Conservation (phyloP, 2,888 invertebrate species). For the Pristionchus japonicus region DNA sequence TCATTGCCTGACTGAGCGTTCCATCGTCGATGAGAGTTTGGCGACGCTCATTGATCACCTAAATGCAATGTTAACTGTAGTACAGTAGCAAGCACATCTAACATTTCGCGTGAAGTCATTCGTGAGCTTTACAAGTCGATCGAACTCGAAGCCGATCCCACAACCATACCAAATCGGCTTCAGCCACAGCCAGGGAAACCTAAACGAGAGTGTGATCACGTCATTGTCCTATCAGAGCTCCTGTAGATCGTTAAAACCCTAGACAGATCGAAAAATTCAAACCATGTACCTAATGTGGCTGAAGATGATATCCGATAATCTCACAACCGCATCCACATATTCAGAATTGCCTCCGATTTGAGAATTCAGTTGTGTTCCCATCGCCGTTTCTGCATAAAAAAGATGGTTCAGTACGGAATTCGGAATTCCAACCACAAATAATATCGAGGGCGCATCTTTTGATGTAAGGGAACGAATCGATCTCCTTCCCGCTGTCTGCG, state of each 20-base stretch:
- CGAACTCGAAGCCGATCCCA: slow-evolving; percentile 73
- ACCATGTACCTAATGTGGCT: background rate
- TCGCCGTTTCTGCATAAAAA: slow-evolving; percentile 40
- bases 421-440: slow-evolving; percentile 67
- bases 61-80: too few species aligned
- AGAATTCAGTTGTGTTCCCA: slow-evolving; percentile 28
- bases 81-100: too few species aligned
- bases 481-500: slow-evolving; percentile 65
- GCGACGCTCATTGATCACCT: slow-evolving; percentile 52
- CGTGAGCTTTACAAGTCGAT: slow-evolving; percentile 45
- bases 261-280: too few species aligned
- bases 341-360: slow-evolving; percentile 25
- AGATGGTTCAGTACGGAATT: background rate
- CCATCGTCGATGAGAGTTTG: slow-evolving; percentile 19
- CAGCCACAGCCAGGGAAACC: slow-evolving; percentile 77
- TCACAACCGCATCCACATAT: slow-evolving; percentile 29
- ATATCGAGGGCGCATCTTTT: slow-evolving; percentile 78
- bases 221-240: too few species aligned
- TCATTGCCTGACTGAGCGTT: slow-evolving; percentile 8
- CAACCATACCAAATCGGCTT: slow-evolving; percentile 80
- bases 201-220: too few species aligned
- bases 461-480: slow-evolving; percentile 78
- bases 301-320: slow-evolving; percentile 39
- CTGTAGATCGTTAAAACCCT: too few species aligned
- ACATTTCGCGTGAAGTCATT: slow-evolving; percentile 53